Base-by-base conservation (phyloP, 2,113 vertebrate species). In the Girardinichthys multiradiatus region DNA sequence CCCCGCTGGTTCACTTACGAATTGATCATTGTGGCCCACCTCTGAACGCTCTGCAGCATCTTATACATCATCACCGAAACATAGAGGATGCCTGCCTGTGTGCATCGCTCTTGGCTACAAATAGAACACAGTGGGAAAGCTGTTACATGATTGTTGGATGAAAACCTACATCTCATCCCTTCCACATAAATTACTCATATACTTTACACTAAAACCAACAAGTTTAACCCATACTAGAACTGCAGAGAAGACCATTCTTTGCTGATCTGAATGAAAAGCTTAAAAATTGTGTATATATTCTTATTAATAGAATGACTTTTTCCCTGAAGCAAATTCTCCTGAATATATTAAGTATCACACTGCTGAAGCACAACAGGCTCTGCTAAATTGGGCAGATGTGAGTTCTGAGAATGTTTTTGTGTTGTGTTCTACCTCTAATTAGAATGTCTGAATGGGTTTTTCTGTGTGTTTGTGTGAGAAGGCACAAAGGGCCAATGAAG, bases 401-500 rank as follows among this genome's bases (percentile, higher is more conserved):
- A 64, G n/a, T 77, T 71, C 73, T 67, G 64, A 72, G 72, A 76
- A 59, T 74, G 71, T 71, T 57, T 14, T 57, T 78, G 29, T 64
- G 24, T 80, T 81, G 70, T 77, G 72, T 70, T 85, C 17, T 65
- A 54, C 37, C 76, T 63, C 80, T 88, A 91, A 91, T 90, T 90
- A 77, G 88, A 73, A 74, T 80, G 84, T 84, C 80, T 87, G 78
- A 68, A 81, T 86, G 59, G 57, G 59, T 79, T 77, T 77, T 57
- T 58, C 39, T 29, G 1, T 68, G 48, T 67, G 30, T 58, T 19
- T 68, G 59, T 71, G 51, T 68, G 19, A 27, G 26, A 74, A 33
- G 29, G 74, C 77, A 77, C 83, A 84, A 73, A 81, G 77, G 80
- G 74, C 82, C 88, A 82, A 79, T 82, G 70, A 84, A 74, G 79